phyloP scores from a whole-genome alignment of 23 tunicate genomes.

The Pegea sp. region DNA sequence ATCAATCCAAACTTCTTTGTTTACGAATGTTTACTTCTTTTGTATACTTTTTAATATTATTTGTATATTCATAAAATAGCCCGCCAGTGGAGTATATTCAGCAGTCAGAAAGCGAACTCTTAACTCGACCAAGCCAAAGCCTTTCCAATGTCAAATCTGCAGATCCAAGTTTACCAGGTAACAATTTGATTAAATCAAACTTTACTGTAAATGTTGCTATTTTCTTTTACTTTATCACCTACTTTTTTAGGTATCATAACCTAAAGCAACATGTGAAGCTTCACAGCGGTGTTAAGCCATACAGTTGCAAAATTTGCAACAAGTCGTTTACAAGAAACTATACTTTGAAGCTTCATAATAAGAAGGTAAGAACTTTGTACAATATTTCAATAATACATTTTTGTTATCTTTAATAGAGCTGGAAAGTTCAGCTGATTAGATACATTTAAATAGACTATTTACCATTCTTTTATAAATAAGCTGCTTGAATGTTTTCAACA shows the following conservation, averaged over 20 bases:
- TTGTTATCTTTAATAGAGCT: no score
- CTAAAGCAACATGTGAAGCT: conserved; percentile 96
- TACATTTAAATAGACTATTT: no score
- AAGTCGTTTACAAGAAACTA: conserved; percentile 91
- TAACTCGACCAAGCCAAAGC: conserved; percentile 84
- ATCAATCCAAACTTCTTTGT: no score
- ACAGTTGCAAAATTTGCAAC: conserved; percentile 87
- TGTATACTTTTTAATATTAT: no score
- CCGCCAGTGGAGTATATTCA: conserved; percentile 82
- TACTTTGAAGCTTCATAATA: conserved; percentile 85
- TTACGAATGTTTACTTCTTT: no score
- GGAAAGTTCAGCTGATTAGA: no score
- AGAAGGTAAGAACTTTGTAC: conserved; percentile 41
- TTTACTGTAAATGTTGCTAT: background rate
- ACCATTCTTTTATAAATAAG: no score
- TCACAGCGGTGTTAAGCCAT: conserved; percentile 94
- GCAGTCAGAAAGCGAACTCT: conserved; percentile 84
- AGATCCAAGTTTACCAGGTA: conserved; percentile 96
- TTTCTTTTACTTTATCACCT: background rate
- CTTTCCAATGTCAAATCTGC: conserved; percentile 95
- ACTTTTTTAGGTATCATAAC: conserved; percentile 60
- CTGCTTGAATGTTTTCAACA: no score
- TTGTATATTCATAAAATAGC: no score
- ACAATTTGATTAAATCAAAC: background rate
- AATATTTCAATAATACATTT: no score